phyloP scores from a whole-genome alignment of 1,140 invertebrate species.

The Zaprionus taronus region DNA sequence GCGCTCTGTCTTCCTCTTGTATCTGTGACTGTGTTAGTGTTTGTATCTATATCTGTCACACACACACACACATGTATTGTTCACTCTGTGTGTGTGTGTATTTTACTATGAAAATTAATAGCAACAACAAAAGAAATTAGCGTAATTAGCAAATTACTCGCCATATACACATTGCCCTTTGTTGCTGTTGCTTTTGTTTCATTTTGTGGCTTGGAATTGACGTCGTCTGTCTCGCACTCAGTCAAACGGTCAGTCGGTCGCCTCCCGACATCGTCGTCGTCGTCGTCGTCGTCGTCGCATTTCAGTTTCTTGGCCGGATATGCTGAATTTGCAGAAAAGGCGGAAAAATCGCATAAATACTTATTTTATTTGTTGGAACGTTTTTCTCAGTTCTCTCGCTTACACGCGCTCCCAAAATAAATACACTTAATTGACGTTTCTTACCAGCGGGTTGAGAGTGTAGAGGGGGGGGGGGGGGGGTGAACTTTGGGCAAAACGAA shows the following conservation, averaged over 20 bases:
- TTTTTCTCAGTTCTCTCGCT: slow-evolving; percentile 27
- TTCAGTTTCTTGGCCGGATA: slow-evolving; percentile 81
- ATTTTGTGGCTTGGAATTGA: slow-evolving; percentile 69
- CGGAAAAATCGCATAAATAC: slow-evolving; percentile 72
- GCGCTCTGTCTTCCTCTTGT: slow-evolving; percentile 45
- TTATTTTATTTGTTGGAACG: slow-evolving; percentile 42
- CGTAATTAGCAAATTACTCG: slow-evolving; percentile 81
- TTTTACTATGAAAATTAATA: slow-evolving; percentile 74
- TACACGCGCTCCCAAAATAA: slow-evolving; percentile 78
- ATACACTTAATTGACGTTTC: slow-evolving; percentile 81
- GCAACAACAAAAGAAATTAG: slow-evolving; percentile 80
- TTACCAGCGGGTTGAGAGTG: slow-evolving; percentile 52
- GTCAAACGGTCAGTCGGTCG: slow-evolving; percentile 50
- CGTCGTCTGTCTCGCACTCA: slow-evolving; percentile 37
- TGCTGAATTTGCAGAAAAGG: slow-evolving; percentile 79
- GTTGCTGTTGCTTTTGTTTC: slow-evolving; percentile 40
- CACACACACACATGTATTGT: slow-evolving; percentile 9
- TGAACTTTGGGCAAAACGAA: slow-evolving; percentile 3
- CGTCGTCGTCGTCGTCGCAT: slow-evolving; percentile 58
- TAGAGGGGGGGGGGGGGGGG: not conserved
- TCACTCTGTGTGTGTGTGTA: slow-evolving; percentile 41
- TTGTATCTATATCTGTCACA: slow-evolving; percentile 11
- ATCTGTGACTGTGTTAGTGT: slow-evolving; percentile 14
- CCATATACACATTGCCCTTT: slow-evolving; percentile 22
- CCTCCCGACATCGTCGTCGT: slow-evolving; percentile 23